phyloP scores from a whole-genome alignment of 2,113 vertebrate species.

The Ophiodon elongatus region DNA sequence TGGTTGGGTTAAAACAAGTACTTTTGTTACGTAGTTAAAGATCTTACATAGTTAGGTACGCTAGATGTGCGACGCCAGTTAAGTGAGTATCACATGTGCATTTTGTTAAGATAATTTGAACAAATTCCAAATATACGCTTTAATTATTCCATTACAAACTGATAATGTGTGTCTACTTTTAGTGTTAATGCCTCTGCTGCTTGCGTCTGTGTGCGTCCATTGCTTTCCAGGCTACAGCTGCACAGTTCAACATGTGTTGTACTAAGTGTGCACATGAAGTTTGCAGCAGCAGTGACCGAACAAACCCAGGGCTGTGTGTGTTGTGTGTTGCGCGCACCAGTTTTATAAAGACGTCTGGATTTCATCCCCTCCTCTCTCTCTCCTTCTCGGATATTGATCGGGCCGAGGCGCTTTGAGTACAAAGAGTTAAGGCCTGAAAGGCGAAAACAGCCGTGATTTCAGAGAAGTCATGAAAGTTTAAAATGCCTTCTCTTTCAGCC shows the following conservation, averaged over 20 bases:
- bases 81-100: neutral
- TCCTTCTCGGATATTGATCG: constrained; percentile 83
- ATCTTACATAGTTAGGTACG: neutral
- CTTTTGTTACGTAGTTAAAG: neutral
- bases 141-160: neutral
- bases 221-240: neutral
- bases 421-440: constrained; percentile 86
- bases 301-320: constrained; percentile 47
- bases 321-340: constrained; percentile 36
- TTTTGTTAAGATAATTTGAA: neutral
- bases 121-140: neutral
- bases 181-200: neutral
- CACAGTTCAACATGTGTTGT: neutral
- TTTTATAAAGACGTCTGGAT: constrained; percentile 80
- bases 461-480: constrained; percentile 86
- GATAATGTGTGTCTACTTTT: neutral
- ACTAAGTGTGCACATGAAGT: constrained; percentile 22
- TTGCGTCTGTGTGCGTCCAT: neutral
- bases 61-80: neutral
- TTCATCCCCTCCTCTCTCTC: constrained; percentile 63
- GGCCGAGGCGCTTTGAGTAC: constrained; percentile 79
- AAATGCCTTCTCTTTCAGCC: constrained; percentile 85
- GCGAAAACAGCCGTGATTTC: constrained; percentile 83
- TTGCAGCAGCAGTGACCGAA: constrained; percentile 53
- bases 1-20: neutral